phyloP scores from a whole-genome alignment of 1,140 invertebrate genomes.

The Euborellia annulipes region DNA sequence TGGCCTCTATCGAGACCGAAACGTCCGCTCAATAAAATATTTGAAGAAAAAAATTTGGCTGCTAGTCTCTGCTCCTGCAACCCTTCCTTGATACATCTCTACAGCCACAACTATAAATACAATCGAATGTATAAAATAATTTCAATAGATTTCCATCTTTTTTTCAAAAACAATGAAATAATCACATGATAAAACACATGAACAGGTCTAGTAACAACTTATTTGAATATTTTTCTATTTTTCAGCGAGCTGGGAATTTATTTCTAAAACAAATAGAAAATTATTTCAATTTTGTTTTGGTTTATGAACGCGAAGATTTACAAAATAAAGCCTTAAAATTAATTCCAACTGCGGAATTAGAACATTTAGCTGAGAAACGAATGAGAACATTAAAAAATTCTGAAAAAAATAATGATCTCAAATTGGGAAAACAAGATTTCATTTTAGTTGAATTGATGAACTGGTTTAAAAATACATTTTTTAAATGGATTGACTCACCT shows the following conservation, averaged over 20 bases:
- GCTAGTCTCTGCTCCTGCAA: too few species aligned
- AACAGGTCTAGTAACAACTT: too few species aligned
- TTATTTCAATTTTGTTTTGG: conserved; percentile 38
- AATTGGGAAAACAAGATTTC: conserved; percentile 45
- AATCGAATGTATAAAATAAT: too few species aligned
- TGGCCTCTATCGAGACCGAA: too few species aligned
- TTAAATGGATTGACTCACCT: conserved; percentile 74
- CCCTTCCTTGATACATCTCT: too few species aligned
- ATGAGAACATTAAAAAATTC: conserved; percentile 42
- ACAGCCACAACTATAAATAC: too few species aligned
- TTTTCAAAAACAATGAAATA: too few species aligned
- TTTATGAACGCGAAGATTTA: conserved; percentile 44
- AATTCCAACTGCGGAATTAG: conserved; percentile 42
- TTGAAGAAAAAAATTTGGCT: too few species aligned
- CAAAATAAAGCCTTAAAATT: conserved; percentile 34
- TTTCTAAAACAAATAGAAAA: conserved; percentile 36
- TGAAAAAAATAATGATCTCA: conserved; percentile 28
- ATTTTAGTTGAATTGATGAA: conserved; percentile 59
- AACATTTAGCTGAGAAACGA: conserved; percentile 39
- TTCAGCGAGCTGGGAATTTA: conserved; percentile 17
- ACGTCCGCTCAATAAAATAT: too few species aligned
- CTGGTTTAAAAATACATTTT: conserved; percentile 90
- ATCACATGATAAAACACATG: too few species aligned
- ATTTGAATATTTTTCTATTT: conserved; percentile 1
- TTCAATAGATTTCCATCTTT: too few species aligned